phyloP scores from a whole-genome alignment of 1,140 invertebrate species.

The Harpegnathos saltator region DNA sequence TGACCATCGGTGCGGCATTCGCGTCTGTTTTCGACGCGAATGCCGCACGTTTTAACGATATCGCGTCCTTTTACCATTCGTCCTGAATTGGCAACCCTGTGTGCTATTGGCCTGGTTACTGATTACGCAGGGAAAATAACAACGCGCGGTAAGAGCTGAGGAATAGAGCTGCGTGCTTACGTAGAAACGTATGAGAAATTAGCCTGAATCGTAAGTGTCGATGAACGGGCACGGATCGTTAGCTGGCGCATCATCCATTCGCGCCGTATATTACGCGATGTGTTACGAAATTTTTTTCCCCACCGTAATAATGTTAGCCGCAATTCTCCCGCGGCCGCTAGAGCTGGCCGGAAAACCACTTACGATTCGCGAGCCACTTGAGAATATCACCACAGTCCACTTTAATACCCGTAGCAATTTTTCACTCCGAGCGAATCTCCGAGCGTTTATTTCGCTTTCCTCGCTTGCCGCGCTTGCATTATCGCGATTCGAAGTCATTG shows the following conservation, averaged over 20 bases:
- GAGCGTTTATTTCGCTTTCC: too few relatives aligned
- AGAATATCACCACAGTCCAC: neutral
- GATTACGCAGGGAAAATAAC: constrained; percentile 34
- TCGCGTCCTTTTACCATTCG: neutral
- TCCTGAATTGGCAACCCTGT: constrained; percentile 16
- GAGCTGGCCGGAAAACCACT: neutral
- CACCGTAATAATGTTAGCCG: constrained; percentile 4
- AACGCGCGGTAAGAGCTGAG: neutral
- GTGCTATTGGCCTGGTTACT: constrained; percentile 43
- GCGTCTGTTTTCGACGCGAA: too few relatives aligned
- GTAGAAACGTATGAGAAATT: constrained; percentile 57
- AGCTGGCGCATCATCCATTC: constrained; percentile 55
- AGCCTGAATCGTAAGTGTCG: constrained; percentile 49
- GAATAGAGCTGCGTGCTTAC: neutral
- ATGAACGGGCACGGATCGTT: constrained; percentile 60
- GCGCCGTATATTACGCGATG: constrained; percentile 60
- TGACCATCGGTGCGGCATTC: too few relatives aligned
- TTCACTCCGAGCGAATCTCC: too few relatives aligned
- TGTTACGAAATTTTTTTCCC: constrained; percentile 56
- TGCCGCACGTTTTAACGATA: too few relatives aligned
- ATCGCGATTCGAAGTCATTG: neutral
- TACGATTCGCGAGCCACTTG: neutral
- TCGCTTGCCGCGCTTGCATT: too few relatives aligned
- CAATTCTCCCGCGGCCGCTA: neutral
- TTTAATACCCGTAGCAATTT: constrained; percentile 15